Conservation (phyloP, 2,113 vertebrate genomes). For the Odocoileus virginianus region DNA sequence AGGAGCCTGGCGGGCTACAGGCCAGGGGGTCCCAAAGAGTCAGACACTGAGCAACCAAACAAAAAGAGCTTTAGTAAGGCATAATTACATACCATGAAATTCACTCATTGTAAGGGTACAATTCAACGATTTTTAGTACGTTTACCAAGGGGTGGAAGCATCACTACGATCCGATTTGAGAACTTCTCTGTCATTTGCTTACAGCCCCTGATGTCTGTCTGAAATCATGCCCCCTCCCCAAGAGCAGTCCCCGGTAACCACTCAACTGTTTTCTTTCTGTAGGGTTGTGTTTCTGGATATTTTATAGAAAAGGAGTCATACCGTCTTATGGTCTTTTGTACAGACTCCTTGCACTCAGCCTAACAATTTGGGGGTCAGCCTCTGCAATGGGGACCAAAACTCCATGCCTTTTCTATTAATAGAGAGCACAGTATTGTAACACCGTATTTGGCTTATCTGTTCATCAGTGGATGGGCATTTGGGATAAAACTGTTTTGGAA, state of each 20-base stretch:
- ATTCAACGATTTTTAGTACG: not conserved
- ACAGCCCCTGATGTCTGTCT: not conserved
- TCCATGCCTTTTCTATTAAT: not conserved
- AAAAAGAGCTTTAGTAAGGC: not conserved
- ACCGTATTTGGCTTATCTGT: not conserved
- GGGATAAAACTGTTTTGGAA: not conserved
- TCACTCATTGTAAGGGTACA: not conserved
- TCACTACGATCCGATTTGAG: too few species aligned
- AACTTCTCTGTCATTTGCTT: not conserved
- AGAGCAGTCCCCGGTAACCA: not conserved
- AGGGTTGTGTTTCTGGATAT: not conserved
- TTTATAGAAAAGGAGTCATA: not conserved
- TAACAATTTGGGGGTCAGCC: not conserved
- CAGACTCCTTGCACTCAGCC: not conserved
- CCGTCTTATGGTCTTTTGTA: not conserved
- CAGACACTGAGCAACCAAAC: not conserved
- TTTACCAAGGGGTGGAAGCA: not conserved
- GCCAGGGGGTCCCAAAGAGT: not conserved
- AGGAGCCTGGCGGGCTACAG: not conserved
- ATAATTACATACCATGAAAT: not conserved
- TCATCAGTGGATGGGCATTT: not conserved
- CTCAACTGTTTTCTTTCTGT: not conserved
- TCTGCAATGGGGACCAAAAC: rapidly evolving
- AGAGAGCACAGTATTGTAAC: not conserved
- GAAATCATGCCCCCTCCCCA: not conserved